Conservation (phyloP, 2,888 invertebrate species). For the Pseudanteris insignis region DNA sequence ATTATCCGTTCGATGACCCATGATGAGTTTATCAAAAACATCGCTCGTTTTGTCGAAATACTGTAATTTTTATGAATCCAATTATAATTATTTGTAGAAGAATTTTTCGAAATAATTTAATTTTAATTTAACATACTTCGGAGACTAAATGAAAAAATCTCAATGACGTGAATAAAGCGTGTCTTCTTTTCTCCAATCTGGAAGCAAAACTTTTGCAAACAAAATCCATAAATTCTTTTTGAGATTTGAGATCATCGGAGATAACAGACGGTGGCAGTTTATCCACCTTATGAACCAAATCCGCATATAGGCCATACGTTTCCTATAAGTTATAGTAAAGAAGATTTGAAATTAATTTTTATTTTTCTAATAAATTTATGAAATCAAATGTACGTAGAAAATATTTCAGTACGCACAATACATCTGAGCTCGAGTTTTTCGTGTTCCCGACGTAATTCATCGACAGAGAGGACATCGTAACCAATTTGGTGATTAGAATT, state of each 20-base stretch:
- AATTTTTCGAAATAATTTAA: too few relatives aligned
- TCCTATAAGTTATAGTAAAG: conserved; percentile 70
- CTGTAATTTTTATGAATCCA: too few relatives aligned
- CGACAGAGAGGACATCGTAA: conserved; percentile 77
- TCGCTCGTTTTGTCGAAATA: conserved; percentile 75
- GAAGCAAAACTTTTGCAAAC: conserved; percentile 81
- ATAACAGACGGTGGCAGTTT: conserved; percentile 67
- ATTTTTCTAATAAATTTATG: too few relatives aligned
- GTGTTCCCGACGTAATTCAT: conserved; percentile 77
- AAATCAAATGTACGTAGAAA: too few relatives aligned
- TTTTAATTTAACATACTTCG: conserved; percentile 72
- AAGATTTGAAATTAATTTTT: too few relatives aligned
- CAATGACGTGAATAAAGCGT: conserved; percentile 78
- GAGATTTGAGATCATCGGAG: conserved; percentile 73
- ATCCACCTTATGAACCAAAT: conserved; percentile 78
- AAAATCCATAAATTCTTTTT: conserved; percentile 84
- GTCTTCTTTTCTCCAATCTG: conserved; percentile 77
- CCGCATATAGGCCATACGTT: conserved; percentile 82
- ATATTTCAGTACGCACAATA: conserved; percentile 70
- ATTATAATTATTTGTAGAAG: too few relatives aligned
- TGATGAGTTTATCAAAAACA: conserved; percentile 75
- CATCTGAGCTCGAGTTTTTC: conserved; percentile 80
- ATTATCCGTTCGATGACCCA: conserved; percentile 71
- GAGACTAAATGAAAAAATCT: conserved; percentile 80
- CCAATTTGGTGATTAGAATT: conserved; percentile 78